Evolutionary conservation across 1,140 invertebrate genomes (phyloP).

Genomic region (Heliconius hermathena): DNA sequence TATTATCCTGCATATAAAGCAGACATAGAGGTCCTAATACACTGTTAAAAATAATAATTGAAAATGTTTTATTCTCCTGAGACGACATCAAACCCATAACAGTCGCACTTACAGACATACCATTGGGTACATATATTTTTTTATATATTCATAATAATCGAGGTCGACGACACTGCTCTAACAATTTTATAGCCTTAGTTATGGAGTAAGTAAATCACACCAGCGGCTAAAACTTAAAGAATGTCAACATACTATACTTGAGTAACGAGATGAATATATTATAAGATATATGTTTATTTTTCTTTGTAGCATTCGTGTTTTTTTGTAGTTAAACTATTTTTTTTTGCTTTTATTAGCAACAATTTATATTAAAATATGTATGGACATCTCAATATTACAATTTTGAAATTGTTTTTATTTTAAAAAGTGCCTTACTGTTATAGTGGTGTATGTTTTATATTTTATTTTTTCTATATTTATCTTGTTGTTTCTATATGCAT

Average conservation of each 20-base stretch:
- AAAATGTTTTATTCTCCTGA: too few species aligned
- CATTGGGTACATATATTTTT: not conserved
- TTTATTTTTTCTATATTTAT: too few species aligned
- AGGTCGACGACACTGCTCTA: not conserved
- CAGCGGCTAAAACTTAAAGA: constrained; percentile 1
- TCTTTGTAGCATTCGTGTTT: not conserved
- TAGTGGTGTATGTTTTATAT: too few species aligned
- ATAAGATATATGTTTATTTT: not conserved
- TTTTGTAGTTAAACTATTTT: not conserved
- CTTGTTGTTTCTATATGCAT: too few species aligned
- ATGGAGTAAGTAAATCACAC: constrained; percentile 10
- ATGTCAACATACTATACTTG: not conserved
- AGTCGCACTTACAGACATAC: not conserved
- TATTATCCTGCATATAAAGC: too few species aligned
- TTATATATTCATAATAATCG: constrained; percentile 6
- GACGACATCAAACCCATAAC: not conserved
- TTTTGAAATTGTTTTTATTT: too few species aligned
- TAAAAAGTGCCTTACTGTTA: too few species aligned
- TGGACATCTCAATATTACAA: not conserved
- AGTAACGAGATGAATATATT: constrained; percentile 9
- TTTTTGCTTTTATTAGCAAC: not conserved
- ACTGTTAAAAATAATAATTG: too few species aligned
- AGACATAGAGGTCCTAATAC: too few species aligned
- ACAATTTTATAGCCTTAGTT: constrained; percentile 3
- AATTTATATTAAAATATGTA: not conserved